Percentiles rank a stretch among this genome's conserved stretches.
Conservation (phyloP, 2,888 invertebrate species). For the Stegophylla sp. region DNA sequence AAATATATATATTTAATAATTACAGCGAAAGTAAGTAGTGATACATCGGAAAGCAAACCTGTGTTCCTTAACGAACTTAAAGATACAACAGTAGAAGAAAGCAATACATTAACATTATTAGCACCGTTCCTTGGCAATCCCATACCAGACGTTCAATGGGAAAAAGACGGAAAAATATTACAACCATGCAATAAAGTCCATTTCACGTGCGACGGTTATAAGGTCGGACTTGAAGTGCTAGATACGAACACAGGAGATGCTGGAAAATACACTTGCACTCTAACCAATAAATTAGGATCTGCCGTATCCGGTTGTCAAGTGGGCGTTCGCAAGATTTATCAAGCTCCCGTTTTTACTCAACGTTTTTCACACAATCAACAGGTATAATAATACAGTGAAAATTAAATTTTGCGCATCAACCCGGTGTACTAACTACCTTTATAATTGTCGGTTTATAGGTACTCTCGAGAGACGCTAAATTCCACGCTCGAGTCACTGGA, state of each 20-base stretch:
- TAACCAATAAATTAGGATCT: slow-evolving; percentile 80
- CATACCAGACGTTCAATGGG: slow-evolving; percentile 81
- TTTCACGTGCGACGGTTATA: slow-evolving; percentile 83
- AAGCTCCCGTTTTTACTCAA: slow-evolving; percentile 81
- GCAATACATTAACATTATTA: slow-evolving; percentile 74
- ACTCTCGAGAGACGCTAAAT: slow-evolving; percentile 81
- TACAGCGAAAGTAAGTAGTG: slow-evolving; percentile 69
- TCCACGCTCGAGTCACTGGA: slow-evolving; percentile 80
- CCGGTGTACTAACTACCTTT: background rate
- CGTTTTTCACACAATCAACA: slow-evolving; percentile 75
- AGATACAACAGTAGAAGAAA: slow-evolving; percentile 83
- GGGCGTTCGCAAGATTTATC: slow-evolving; percentile 79
- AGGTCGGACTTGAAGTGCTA: slow-evolving; percentile 78
- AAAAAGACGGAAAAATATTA: slow-evolving; percentile 76
- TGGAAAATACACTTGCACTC: slow-evolving; percentile 78
- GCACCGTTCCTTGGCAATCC: slow-evolving; percentile 83
- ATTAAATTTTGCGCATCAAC: background rate
- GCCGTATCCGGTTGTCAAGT: slow-evolving; percentile 75
- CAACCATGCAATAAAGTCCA: slow-evolving; percentile 73
- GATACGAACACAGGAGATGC: slow-evolving; percentile 76
- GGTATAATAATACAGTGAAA: slow-evolving; percentile 64
- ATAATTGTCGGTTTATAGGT: slow-evolving; percentile 64
- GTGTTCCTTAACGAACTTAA: slow-evolving; percentile 77
- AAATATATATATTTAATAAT: slow-evolving; percentile 10
- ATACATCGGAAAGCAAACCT: slow-evolving; percentile 77